Percentiles rank a stretch among this genome's conserved stretches.
Conservation (phyloP, 2,797 vertebrate genomes). For the Mormyrus hasselquistii region DNA sequence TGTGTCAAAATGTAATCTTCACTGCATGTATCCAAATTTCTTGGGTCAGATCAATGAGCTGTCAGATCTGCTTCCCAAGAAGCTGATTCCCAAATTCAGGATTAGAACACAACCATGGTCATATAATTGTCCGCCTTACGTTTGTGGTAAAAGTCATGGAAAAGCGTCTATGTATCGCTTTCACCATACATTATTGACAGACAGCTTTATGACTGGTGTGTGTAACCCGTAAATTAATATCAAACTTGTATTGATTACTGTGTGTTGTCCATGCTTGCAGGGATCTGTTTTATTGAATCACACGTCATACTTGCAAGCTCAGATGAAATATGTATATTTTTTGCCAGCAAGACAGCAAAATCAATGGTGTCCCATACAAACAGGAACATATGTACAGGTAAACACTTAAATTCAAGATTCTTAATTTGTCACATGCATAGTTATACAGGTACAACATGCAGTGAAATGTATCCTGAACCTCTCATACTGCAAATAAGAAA, state of each 20-base stretch:
- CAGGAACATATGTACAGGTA: background rate
- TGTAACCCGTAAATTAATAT: background rate
- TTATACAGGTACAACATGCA: too few species aligned
- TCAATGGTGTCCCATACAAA: background rate
- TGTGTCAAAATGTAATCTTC: background rate
- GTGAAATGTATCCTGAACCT: too few species aligned
- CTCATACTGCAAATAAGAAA: too few species aligned
- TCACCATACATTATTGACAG: background rate
- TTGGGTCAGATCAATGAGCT: background rate
- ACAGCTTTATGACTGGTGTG: slow-evolving; percentile 5
- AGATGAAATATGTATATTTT: background rate
- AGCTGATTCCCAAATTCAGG: background rate
- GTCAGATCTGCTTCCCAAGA: too few species aligned
- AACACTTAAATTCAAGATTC: background rate
- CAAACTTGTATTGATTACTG: background rate
- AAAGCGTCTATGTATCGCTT: background rate
- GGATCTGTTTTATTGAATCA: background rate
- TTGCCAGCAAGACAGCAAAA: background rate
- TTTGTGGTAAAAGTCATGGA: background rate
- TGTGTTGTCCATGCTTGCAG: background rate
- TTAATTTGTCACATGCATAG: too few species aligned
- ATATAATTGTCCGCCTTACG: background rate
- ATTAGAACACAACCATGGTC: background rate
- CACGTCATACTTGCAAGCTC: background rate
- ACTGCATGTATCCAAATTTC: background rate